Conservation (phyloP, 2,797 vertebrate species). For the Australoheros facetus region DNA sequence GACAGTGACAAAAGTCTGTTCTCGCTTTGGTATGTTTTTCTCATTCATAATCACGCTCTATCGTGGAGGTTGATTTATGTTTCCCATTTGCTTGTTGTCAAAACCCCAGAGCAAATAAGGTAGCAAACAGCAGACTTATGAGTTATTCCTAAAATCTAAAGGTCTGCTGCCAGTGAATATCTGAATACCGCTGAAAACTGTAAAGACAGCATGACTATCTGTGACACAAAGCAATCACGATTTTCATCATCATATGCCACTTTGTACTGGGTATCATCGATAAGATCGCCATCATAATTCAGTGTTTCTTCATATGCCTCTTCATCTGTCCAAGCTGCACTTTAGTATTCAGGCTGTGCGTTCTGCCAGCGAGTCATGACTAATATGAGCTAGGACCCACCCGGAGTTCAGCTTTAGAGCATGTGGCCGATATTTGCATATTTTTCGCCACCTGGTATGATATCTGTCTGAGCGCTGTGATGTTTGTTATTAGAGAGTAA, state of each 20-base stretch:
- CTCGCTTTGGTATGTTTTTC: background rate
- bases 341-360: constrained; percentile 29
- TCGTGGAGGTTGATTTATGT: background rate
- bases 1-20: background rate
- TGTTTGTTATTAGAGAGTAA: constrained; percentile 61
- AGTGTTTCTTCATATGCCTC: constrained; percentile 15
- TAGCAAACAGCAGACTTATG: background rate
- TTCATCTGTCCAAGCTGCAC: constrained; percentile 26
- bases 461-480: constrained; percentile 31
- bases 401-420: constrained; percentile 37
- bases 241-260: constrained; percentile 4
- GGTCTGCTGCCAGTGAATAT: background rate
- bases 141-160: background rate
- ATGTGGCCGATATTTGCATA: constrained; percentile 36
- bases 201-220: background rate
- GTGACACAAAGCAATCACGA: background rate
- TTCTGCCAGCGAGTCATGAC: constrained; percentile 38
- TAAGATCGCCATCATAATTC: constrained; percentile 16
- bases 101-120: background rate
- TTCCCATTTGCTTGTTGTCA: constrained; percentile 5
- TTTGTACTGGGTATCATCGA: constrained; percentile 2
- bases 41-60: constrained; percentile 4
- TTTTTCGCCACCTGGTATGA: constrained; percentile 51
- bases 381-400: constrained; percentile 43
- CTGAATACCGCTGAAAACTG: background rate